Evolutionary conservation across 2,113 vertebrate genomes (phyloP).

Genomic region (Phocoena phocoena): DNA sequence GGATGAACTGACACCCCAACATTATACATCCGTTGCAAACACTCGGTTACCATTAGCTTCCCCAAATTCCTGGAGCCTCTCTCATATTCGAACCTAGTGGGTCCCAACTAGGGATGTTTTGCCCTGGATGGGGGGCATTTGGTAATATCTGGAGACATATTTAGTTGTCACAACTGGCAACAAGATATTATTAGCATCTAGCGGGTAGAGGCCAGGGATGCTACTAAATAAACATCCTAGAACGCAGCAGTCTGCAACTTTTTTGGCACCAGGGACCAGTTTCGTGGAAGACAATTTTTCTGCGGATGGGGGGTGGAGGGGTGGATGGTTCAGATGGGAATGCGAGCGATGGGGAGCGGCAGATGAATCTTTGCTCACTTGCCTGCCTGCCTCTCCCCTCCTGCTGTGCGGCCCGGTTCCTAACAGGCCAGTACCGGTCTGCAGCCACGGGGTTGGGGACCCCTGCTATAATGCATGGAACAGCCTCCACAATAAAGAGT

Average conservation of each 20-base stretch:
- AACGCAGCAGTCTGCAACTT: too few species aligned
- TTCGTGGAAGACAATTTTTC: too few species aligned
- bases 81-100: not conserved
- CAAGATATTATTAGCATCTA: not conserved
- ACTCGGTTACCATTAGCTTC: not conserved
- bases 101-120: not conserved
- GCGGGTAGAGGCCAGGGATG: not conserved
- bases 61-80: not conserved
- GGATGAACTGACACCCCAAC: not conserved
- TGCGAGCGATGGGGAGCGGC: too few species aligned
- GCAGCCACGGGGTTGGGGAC: too few species aligned
- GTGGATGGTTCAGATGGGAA: too few species aligned
- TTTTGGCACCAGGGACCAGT: too few species aligned
- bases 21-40: not conserved
- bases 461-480: too few species aligned
- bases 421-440: too few species aligned
- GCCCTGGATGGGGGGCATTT: not conserved
- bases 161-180: not conserved
- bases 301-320: too few species aligned
- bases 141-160: not conserved
- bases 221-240: not conserved
- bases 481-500: not conserved
- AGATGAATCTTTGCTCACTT: too few species aligned
- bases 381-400: too few species aligned
- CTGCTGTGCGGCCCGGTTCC: too few species aligned